Evolutionary conservation across 1,140 invertebrate species (phyloP).

Genomic region (Panulirus ornatus): DNA sequence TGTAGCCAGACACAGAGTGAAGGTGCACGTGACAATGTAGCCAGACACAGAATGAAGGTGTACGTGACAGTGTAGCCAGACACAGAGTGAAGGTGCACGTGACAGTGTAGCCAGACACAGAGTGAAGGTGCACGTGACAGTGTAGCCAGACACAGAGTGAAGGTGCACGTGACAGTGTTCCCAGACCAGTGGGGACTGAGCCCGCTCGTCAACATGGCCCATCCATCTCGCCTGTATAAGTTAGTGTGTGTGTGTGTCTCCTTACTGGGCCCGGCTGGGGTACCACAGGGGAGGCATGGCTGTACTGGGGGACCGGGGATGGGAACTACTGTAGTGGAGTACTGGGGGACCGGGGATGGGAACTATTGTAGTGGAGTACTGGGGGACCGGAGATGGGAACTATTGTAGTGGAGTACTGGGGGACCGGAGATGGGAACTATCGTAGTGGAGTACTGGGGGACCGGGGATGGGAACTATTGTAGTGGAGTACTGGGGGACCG

Average conservation of each 20-base stretch:
- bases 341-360: neutral
- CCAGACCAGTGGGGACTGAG: conserved; percentile 11
- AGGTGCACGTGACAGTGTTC: conserved; percentile 26
- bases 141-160: neutral
- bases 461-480: neutral
- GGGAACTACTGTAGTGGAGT: neutral
- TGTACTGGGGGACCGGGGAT: too few relatives aligned
- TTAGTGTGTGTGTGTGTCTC: too few relatives aligned
- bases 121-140: neutral
- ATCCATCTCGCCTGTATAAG: conserved; percentile 49
- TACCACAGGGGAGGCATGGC: neutral
- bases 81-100: neutral
- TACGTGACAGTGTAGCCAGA: neutral
- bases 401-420: neutral
- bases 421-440: neutral
- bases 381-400: too few relatives aligned
- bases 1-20: too few relatives aligned
- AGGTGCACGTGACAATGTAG: too few relatives aligned
- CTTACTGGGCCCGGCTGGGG: neutral
- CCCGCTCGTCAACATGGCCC: conserved; percentile 23
- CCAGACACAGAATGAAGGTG: neutral
- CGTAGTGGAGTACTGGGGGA: neutral
- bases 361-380: too few relatives aligned
- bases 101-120: neutral
- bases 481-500: neutral